phyloP scores from a whole-genome alignment of 2,888 invertebrate species.

The Tenthredo livida region DNA sequence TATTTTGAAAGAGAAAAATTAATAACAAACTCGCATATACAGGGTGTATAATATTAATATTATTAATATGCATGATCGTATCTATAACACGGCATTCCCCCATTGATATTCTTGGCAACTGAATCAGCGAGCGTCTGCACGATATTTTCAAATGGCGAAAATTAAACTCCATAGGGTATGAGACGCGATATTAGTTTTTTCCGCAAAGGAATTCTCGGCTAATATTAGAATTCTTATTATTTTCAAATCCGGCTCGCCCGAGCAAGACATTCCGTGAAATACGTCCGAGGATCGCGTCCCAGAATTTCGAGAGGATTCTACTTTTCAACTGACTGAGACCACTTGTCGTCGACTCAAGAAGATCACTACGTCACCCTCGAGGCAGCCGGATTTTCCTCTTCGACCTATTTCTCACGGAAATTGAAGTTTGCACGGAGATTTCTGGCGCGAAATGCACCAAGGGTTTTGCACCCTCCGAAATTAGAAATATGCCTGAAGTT shows the following conservation, averaged over 20 bases:
- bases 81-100: neutral
- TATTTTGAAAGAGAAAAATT: neutral
- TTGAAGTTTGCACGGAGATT: neutral
- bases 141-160: neutral
- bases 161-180: neutral
- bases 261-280: neutral
- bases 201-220: neutral
- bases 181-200: neutral
- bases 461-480: neutral
- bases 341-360: conserved; percentile 11
- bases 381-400: neutral
- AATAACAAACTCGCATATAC: neutral
- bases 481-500: neutral
- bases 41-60: neutral
- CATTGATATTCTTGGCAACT: neutral
- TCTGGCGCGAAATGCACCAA: neutral
- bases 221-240: neutral
- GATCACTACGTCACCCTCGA: neutral
- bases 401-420: neutral
- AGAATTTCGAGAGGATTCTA: conserved; percentile 10
- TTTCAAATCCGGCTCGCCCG: neutral
- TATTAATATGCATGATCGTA: neutral
- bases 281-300: neutral
- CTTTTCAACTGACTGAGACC: conserved; percentile 23
- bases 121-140: neutral